Percentiles rank a stretch among this genome's conserved stretches.
Conservation (phyloP, 2,113 vertebrate species). For the Eleginops maclovinus region DNA sequence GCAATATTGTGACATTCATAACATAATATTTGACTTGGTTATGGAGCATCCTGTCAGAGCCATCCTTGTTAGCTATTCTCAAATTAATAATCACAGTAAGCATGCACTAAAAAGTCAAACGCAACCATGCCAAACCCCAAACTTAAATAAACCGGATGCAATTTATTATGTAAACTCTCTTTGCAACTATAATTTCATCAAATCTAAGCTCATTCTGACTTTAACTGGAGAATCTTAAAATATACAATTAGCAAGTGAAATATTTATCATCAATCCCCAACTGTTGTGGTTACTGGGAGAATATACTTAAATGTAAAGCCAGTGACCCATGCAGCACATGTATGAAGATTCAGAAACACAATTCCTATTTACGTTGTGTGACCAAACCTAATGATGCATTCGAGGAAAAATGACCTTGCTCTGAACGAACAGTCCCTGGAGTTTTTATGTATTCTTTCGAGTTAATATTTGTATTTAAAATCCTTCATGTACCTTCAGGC, state of each 20-base stretch:
- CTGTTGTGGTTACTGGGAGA: background rate
- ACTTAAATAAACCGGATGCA: background rate
- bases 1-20: background rate
- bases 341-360: background rate
- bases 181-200: background rate
- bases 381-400: conserved; percentile 43
- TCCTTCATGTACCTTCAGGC: conserved; percentile 28
- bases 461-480: conserved; percentile 61
- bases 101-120: too few relatives aligned
- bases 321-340: conserved; percentile 14
- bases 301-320: background rate
- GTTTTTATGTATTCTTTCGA: conserved; percentile 20
- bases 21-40: background rate
- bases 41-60: background rate
- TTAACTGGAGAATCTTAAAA: background rate
- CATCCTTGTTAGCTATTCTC: background rate
- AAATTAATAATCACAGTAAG: background rate
- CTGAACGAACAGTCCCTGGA: conserved; percentile 15
- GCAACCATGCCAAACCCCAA: background rate
- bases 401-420: conserved; percentile 39
- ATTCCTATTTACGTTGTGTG: background rate
- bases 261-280: background rate
- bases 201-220: background rate
- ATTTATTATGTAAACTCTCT: background rate
- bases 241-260: background rate